These are phyloP conservation scores for Petroica traversi DNA, from an alignment of 2,113 vertebrate species.

Conservation along the genomic window DNA sequence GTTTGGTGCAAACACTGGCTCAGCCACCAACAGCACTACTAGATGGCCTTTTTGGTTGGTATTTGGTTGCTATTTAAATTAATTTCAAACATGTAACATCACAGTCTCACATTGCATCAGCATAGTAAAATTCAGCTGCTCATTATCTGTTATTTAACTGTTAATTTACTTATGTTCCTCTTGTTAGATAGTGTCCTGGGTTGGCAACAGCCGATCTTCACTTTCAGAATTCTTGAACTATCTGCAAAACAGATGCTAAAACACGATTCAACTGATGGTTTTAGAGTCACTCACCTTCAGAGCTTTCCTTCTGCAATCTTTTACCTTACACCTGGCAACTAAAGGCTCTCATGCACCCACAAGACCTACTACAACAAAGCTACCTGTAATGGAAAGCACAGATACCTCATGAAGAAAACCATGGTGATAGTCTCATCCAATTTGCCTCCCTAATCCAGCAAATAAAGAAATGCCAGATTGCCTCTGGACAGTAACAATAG, in stretches of 20 bases:
- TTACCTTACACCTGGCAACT: background rate
- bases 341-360: background rate
- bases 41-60: background rate
- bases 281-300: background rate
- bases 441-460: background rate
- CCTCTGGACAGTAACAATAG: background rate
- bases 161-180: background rate
- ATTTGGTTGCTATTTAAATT: too few relatives aligned
- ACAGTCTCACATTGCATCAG: background rate
- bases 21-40: background rate
- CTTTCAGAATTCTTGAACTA: background rate
- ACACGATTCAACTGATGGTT: background rate
- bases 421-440: background rate
- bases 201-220: background rate
- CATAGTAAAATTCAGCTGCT: background rate
- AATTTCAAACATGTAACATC: background rate
- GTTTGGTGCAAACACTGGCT: background rate
- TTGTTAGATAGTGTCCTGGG: too few relatives aligned
- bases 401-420: background rate
- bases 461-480: background rate
- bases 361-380: background rate
- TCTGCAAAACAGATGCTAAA: background rate
- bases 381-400: background rate
- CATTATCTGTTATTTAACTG: background rate
- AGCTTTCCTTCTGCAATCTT: background rate